Evolutionary conservation across 1,140 invertebrate species (phyloP).

Genomic region (Macrostomum lignano): DNA sequence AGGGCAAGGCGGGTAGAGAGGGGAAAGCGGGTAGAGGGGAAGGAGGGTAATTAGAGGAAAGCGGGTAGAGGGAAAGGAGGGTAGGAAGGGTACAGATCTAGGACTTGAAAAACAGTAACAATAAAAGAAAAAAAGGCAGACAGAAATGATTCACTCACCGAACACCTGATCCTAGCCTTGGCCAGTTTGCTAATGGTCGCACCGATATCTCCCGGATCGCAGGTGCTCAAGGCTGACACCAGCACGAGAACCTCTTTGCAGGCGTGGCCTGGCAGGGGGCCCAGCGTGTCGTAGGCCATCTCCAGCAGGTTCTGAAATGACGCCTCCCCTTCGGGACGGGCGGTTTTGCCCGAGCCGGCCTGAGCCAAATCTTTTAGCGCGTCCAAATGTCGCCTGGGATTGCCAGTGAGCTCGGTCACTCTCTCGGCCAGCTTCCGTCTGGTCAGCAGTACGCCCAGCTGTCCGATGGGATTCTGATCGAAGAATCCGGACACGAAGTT

Average conservation of each 20-base stretch:
- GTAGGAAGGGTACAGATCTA: no score
- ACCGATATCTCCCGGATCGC: constrained; percentile 72
- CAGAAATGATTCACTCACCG: no score
- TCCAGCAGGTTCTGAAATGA: constrained; percentile 78
- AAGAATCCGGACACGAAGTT: constrained; percentile 82
- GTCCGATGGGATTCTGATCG: constrained; percentile 90
- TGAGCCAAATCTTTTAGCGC: no score
- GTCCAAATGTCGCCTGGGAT: constrained; percentile 25
- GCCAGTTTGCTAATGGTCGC: constrained; percentile 56
- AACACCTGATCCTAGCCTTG: no score
- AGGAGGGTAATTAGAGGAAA: no score
- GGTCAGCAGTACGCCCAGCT: constrained; percentile 63
- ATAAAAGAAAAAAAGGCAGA: no score
- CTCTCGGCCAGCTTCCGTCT: constrained; percentile 76
- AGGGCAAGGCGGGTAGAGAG: no score
- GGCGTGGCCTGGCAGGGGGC: constrained; percentile 68
- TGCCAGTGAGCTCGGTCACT: constrained; percentile 45
- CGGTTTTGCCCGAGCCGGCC: constrained; percentile 19
- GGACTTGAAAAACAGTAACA: no score
- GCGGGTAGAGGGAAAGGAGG: no score
- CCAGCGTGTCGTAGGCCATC: constrained; percentile 50
- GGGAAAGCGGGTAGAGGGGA: no score
- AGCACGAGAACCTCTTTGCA: constrained; percentile 46
- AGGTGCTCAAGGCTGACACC: constrained; percentile 71
- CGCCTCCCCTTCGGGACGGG: constrained; percentile 57